Conservation (phyloP, 2,888 invertebrate genomes). For the Ecdyonurus torrentis region DNA sequence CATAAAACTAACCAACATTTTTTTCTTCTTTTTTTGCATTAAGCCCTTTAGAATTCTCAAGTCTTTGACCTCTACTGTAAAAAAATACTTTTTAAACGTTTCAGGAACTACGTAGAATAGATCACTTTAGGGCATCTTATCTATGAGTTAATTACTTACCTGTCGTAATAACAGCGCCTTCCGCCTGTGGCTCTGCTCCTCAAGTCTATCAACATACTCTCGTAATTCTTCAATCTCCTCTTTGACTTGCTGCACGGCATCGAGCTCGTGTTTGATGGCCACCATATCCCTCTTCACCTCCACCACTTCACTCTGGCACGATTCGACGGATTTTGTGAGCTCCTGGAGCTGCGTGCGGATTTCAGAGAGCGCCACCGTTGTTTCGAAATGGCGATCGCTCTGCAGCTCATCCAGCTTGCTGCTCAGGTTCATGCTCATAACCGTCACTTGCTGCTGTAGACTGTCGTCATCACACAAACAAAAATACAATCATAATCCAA, state of each 20-base stretch:
- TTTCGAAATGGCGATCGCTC: slow-evolving; percentile 73
- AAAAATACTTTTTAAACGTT: too few species aligned
- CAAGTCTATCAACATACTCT: slow-evolving; percentile 81
- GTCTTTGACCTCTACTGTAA: too few species aligned
- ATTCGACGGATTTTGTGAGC: slow-evolving; percentile 85
- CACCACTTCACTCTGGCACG: slow-evolving; percentile 86
- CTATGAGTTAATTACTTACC: slow-evolving; percentile 33
- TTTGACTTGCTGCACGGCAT: slow-evolving; percentile 87
- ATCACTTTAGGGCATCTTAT: too few species aligned
- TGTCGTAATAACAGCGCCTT: slow-evolving; percentile 83
- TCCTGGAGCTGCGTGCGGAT: slow-evolving; percentile 85
- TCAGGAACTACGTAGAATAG: too few species aligned
- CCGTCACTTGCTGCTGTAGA: slow-evolving; percentile 95
- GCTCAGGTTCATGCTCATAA: slow-evolving; percentile 93
- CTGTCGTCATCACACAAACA: slow-evolving; percentile 30
- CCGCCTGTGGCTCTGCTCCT: slow-evolving; percentile 78
- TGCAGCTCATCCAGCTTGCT: slow-evolving; percentile 89
- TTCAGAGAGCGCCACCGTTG: slow-evolving; percentile 84
- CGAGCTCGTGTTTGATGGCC: slow-evolving; percentile 84
- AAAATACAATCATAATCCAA: too few species aligned
- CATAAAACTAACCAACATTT: too few species aligned
- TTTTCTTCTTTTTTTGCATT: too few species aligned
- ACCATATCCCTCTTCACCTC: slow-evolving; percentile 90
- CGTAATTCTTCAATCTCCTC: slow-evolving; percentile 86
- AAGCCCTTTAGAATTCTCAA: too few species aligned